Evolutionary conservation across 2,113 vertebrate genomes (phyloP).

Genomic region (Cyanoliseus patagonus): DNA sequence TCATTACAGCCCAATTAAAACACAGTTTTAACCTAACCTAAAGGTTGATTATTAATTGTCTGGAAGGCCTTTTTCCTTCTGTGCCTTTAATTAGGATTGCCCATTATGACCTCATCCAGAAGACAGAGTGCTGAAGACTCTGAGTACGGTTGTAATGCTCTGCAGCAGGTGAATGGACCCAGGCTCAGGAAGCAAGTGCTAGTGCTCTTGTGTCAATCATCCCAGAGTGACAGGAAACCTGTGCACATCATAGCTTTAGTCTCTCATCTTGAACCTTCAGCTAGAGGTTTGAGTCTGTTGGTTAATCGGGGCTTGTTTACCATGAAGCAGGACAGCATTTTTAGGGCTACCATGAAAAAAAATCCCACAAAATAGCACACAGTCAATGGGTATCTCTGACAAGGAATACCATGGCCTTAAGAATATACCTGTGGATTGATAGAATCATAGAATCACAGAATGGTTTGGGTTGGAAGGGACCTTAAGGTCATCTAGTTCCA

Average conservation of each 20-base stretch:
- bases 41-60: constrained; percentile 19
- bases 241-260: not conserved
- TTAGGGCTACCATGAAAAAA: not conserved
- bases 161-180: not conserved
- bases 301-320: not conserved
- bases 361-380: not conserved
- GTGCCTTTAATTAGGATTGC: constrained; percentile 20
- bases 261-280: not conserved
- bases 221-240: too few relatives aligned
- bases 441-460: not conserved
- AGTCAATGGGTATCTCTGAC: not conserved
- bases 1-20: constrained; percentile 30
- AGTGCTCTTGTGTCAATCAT: fast-evolving
- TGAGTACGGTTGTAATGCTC: fast-evolving
- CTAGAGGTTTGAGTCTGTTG: not conserved
- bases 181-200: fast-evolving
- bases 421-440: too few relatives aligned
- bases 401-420: fast-evolving
- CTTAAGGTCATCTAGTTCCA: not conserved
- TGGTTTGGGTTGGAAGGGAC: not conserved
- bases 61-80: constrained; percentile 36
- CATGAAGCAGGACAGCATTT: not conserved
- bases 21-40: not conserved
- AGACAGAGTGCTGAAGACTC: not conserved
- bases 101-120: not conserved